Evolutionary conservation across 2,888 invertebrate genomes (phyloP).

Genomic region (Himalopsyche kuldschensis): DNA sequence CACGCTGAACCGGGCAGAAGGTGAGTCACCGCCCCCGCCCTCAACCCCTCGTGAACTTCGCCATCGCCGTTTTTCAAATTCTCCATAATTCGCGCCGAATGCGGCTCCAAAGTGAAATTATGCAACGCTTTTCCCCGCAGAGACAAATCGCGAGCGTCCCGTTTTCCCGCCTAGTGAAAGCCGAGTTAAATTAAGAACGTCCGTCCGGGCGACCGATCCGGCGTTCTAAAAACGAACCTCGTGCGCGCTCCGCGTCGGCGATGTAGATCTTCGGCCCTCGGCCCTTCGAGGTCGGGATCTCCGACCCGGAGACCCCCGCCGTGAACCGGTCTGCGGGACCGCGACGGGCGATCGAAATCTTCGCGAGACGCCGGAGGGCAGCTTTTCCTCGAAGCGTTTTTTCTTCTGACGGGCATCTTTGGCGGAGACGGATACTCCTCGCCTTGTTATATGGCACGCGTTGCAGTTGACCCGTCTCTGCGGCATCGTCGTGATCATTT

Average conservation of each 20-base stretch:
- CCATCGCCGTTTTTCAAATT: background rate
- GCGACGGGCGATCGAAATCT: background rate
- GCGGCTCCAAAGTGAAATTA: background rate
- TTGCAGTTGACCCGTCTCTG: background rate
- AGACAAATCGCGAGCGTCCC: conserved; percentile 43
- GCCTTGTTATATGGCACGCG: background rate
- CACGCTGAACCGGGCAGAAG: conserved; percentile 34
- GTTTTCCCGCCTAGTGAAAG: conserved; percentile 37
- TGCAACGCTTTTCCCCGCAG: background rate
- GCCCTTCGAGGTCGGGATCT: conserved; percentile 7
- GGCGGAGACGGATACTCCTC: background rate
- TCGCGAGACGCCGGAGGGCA: background rate
- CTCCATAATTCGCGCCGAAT: background rate
- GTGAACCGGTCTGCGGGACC: background rate
- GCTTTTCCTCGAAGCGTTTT: background rate
- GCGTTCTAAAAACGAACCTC: background rate
- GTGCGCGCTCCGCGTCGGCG: background rate
- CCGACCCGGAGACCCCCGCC: background rate
- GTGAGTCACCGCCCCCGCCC: conserved; percentile 25
- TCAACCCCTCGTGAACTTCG: background rate
- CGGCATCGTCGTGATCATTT: background rate
- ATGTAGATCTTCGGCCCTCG: background rate
- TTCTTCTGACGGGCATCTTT: background rate
- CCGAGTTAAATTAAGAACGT: background rate
- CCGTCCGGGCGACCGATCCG: background rate